Evolutionary conservation across 1,140 invertebrate species (phyloP), one percentile per base, ranked within the genome.

Genomic region (Pseudachorutes palmiensis): DNA sequence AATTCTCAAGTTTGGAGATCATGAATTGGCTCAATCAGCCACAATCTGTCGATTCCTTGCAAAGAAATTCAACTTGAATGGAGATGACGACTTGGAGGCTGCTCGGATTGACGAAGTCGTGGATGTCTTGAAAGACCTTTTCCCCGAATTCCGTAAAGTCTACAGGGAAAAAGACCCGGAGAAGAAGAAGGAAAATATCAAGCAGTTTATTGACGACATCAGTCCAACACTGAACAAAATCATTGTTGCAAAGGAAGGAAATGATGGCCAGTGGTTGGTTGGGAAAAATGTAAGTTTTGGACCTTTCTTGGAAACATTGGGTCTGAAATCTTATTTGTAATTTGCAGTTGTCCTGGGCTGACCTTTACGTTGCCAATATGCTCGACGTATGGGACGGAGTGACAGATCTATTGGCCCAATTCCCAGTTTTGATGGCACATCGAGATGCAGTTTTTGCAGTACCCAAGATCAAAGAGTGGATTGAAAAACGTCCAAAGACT

Each of bases 41-140:
- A 22, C 51, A 5, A 55, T 55, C 5, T 14, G 12, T 55, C 51
- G 51, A 22, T 78, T 75, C 60, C 66, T 78, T 2, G 77, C 74
- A 0, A 77, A 77, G 49, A 73, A 77, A 62, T 75, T 74, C 68
- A 70, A 72, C 68, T 67, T 76, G 61, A 80, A 80, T 65, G 87
- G 88, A 1, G 81, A 81, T 70, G 79, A 84, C 74, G 83, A 85
- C 55, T 84, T 83, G 79, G 85, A 88, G 76, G 80, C 82, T 45
- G 55, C 57, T 28, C 51, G 33, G 31, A 33, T 87, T 58, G 86
- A 87, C 75, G 79, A 16, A 24, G 5, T 55, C 14, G 24, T 55
- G 9, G 51, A 55, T 22, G 51, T 24, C 14, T 5, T 26, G 12
- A 24, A 24, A 5, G 51, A 55, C 51, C 3, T 55, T 26, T 19